Evolutionary conservation across 2,888 invertebrate genomes (phyloP).

Genomic region (Lottia scabra): DNA sequence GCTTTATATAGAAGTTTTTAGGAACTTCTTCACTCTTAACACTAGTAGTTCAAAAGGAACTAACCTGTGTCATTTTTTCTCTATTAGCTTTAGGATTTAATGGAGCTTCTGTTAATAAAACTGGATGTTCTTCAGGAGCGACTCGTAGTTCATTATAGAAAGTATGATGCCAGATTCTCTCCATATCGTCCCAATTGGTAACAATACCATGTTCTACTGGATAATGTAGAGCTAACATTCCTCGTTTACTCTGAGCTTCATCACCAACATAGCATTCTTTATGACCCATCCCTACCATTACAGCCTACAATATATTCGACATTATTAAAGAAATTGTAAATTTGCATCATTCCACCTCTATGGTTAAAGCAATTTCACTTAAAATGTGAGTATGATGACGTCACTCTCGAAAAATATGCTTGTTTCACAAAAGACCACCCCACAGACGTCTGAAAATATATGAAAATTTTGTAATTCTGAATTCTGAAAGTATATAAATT

Average conservation of each 20-base stretch:
- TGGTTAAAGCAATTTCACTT: too few relatives aligned
- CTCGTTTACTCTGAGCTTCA: conserved; percentile 60
- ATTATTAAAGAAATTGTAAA: too few relatives aligned
- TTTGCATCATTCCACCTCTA: too few relatives aligned
- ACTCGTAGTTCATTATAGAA: conserved; percentile 65
- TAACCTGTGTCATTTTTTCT: conserved; percentile 83
- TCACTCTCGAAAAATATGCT: too few relatives aligned
- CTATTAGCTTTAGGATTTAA: conserved; percentile 90
- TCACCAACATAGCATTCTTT: conserved; percentile 61
- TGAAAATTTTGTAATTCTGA: too few relatives aligned
- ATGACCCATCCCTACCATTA: conserved; percentile 97
- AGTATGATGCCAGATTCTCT: conserved; percentile 65
- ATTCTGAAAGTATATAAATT: too few relatives aligned
- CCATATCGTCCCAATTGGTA: conserved; percentile 65
- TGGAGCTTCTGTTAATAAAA: conserved; percentile 87
- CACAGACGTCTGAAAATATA: too few relatives aligned
- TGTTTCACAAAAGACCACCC: too few relatives aligned
- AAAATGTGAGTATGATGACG: too few relatives aligned
- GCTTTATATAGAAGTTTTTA: too few relatives aligned
- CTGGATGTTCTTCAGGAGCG: conserved; percentile 83
- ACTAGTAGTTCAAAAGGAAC: too few relatives aligned
- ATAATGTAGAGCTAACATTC: conserved; percentile 58
- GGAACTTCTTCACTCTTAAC: too few relatives aligned
- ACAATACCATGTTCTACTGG: conserved; percentile 65
- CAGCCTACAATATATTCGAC: conserved; percentile 55